phyloP scores from a whole-genome alignment of 2,797 vertebrate species.

The Sarcoramphus papa region DNA sequence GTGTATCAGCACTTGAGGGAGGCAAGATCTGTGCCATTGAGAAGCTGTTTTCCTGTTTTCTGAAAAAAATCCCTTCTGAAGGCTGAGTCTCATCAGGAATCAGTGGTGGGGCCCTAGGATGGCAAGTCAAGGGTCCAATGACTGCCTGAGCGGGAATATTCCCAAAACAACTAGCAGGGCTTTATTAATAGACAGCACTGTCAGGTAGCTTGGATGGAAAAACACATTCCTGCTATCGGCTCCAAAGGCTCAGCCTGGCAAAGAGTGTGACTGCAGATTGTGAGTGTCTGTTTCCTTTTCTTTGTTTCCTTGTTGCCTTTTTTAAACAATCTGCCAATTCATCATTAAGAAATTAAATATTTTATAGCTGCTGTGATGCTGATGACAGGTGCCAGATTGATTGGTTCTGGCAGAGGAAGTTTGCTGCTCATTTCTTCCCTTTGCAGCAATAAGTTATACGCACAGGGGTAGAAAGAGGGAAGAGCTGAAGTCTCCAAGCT shows the following conservation, averaged over 20 bases:
- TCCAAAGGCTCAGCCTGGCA: slow-evolving; percentile 53
- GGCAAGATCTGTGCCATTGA: neutral
- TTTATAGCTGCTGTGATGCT: slow-evolving; percentile 72
- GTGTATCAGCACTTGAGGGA: neutral
- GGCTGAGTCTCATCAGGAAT: neutral
- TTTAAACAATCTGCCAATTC: slow-evolving; percentile 71
- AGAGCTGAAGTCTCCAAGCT: slow-evolving; percentile 69
- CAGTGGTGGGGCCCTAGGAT: neutral
- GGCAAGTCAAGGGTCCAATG: neutral
- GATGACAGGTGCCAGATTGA: slow-evolving; percentile 76
- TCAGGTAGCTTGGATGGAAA: slow-evolving; percentile 45
- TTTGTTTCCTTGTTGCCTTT: slow-evolving; percentile 62
- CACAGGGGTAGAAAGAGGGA: slow-evolving; percentile 55
- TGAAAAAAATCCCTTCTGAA: neutral
- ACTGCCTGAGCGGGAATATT: neutral
- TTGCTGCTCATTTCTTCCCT: slow-evolving; percentile 63
- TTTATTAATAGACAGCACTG: neutral
- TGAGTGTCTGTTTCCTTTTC: slow-evolving; percentile 44
- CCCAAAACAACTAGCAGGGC: neutral
- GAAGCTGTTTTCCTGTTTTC: neutral
- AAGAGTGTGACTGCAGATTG: slow-evolving; percentile 42
- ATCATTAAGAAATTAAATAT: slow-evolving; percentile 76
- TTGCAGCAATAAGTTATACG: slow-evolving; percentile 49
- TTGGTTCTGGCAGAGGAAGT: slow-evolving; percentile 66
- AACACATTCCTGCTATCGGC: neutral